Conservation (phyloP, 2,888 invertebrate species). For the Podotricha telesiphe region DNA sequence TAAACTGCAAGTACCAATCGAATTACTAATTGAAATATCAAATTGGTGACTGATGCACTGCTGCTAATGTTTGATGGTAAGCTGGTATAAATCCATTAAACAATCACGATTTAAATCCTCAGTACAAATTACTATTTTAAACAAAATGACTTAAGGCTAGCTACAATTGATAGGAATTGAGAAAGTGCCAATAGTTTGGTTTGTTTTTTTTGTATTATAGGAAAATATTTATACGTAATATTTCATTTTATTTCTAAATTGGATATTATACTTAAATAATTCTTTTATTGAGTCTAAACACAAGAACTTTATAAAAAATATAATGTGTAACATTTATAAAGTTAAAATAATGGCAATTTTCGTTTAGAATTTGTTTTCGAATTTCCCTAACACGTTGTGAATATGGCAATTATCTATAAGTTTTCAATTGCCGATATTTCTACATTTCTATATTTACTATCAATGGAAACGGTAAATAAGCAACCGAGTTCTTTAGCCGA, state of each 20-base stretch:
- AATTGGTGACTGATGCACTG: constrained; percentile 10
- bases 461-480: constrained; percentile 12
- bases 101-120: constrained; percentile 25
- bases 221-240: background rate
- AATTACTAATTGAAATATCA: constrained; percentile 1
- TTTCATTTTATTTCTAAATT: background rate
- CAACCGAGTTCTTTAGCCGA: constrained; percentile 15
- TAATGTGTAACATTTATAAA: too few relatives aligned
- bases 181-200: background rate
- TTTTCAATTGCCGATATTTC: constrained; percentile 12
- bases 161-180: constrained; percentile 8
- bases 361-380: background rate
- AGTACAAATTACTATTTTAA: constrained; percentile 14
- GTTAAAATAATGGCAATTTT: background rate
- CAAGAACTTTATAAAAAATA: too few relatives aligned
- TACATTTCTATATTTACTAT: constrained; percentile 3
- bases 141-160: constrained; percentile 19
- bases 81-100: constrained; percentile 28
- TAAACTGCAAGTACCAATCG: background rate
- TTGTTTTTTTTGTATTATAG: background rate
- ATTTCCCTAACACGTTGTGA: background rate
- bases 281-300: too few relatives aligned
- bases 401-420: too few relatives aligned
- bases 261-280: too few relatives aligned
- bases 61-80: constrained; percentile 7